phyloP scores from a whole-genome alignment of 2,113 vertebrate species.

The Nanger granti region DNA sequence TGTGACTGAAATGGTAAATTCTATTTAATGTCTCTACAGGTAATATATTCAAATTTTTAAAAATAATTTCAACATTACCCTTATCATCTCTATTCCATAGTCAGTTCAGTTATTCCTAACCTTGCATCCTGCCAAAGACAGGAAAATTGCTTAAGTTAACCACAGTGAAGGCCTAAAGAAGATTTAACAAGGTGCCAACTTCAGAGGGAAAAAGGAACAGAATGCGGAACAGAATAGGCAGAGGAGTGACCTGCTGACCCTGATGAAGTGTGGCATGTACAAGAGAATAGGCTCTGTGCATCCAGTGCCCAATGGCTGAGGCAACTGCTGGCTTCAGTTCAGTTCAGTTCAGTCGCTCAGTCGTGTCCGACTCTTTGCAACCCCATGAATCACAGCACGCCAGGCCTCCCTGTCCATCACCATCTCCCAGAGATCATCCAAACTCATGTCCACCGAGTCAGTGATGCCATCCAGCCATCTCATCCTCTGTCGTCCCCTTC shows the following conservation, averaged over 20 bases:
- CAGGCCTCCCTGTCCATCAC: no score
- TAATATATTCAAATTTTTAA: neutral
- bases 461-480: no score
- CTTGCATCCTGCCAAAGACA: neutral
- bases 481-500: no score
- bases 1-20: neutral
- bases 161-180: neutral
- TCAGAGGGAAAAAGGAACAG: neutral
- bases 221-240: neutral
- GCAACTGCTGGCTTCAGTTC: neutral
- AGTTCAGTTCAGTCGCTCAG: no score
- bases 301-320: neutral
- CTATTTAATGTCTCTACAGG: neutral
- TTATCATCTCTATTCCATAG: neutral
- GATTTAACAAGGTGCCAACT: neutral
- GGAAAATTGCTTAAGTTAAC: neutral
- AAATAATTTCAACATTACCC: neutral
- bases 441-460: no score
- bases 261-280: neutral
- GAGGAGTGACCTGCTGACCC: neutral
- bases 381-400: no score
- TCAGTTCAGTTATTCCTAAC: neutral
- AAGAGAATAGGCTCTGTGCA: neutral
- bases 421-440: no score
- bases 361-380: rapidly evolving